Evolutionary conservation across 2,888 invertebrate genomes (phyloP).

Genomic region (Drepanosiphum platanoidis): DNA sequence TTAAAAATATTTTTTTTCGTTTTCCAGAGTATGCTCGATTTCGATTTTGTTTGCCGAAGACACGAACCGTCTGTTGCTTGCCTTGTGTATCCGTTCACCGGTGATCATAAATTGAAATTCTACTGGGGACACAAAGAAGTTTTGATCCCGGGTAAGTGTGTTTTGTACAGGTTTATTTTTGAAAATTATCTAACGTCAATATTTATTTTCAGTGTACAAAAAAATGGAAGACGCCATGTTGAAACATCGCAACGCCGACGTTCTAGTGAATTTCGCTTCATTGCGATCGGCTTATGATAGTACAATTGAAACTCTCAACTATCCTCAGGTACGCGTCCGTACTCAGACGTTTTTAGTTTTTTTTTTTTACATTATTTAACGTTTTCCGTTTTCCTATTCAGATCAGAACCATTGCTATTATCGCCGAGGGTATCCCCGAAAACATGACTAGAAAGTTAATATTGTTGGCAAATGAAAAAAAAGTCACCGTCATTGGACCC

Average conservation of each 20-base stretch:
- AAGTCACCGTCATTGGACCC: slow-evolving; percentile 89
- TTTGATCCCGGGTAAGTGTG: slow-evolving; percentile 77
- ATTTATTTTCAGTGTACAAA: slow-evolving; percentile 84
- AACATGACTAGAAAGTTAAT: slow-evolving; percentile 96
- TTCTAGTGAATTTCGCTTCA: slow-evolving; percentile 97
- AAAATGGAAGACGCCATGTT: slow-evolving; percentile 96
- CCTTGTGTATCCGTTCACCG: slow-evolving; percentile 97
- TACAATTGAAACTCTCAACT: slow-evolving; percentile 92
- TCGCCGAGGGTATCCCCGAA: slow-evolving; percentile 99
- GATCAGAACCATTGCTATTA: slow-evolving; percentile 95
- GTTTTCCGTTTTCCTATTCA: slow-evolving; percentile 67
- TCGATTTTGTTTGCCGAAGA: slow-evolving; percentile 92
- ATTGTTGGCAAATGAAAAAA: slow-evolving; percentile 82
- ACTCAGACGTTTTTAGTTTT: not conserved
- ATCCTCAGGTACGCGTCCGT: slow-evolving; percentile 74
- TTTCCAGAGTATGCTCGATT: slow-evolving; percentile 88
- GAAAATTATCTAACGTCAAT: not conserved
- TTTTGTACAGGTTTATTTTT: not conserved
- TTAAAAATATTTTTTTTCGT: slow-evolving; percentile 20
- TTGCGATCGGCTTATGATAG: slow-evolving; percentile 97
- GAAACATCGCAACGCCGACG: slow-evolving; percentile 94
- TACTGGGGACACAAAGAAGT: slow-evolving; percentile 99
- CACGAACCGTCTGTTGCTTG: slow-evolving; percentile 92
- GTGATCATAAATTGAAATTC: slow-evolving; percentile 99
- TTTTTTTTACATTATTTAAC: slow-evolving; percentile 17